These are phyloP conservation scores for Drepana falcataria DNA, from an alignment of 2,888 invertebrate species.

Conservation along the genomic window DNA sequence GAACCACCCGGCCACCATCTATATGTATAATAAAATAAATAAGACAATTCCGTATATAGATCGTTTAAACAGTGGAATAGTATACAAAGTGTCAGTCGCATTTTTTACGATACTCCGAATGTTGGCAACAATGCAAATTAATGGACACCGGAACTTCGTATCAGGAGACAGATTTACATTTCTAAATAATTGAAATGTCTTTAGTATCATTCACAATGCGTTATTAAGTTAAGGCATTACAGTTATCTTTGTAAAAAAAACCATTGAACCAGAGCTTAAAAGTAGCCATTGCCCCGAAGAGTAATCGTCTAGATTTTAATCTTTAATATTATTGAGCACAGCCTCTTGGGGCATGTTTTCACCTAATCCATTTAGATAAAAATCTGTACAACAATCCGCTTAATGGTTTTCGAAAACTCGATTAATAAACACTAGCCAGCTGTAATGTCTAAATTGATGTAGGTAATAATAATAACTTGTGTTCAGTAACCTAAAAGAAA, in stretches of 20 bases:
- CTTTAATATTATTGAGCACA: constrained; percentile 38
- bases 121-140: not conserved
- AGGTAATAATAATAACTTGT: not conserved
- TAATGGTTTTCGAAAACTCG: constrained; percentile 41
- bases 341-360: constrained; percentile 44
- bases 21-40: too few relatives aligned
- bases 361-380: constrained; percentile 58
- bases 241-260: not conserved
- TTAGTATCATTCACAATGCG: not conserved
- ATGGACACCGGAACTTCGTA: not conserved
- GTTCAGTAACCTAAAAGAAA: too few relatives aligned
- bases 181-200: not conserved
- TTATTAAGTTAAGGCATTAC: not conserved
- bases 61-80: too few relatives aligned
- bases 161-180: not conserved
- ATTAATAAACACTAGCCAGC: constrained; percentile 21
- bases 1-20: too few relatives aligned
- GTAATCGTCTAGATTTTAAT: constrained; percentile 34
- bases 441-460: constrained; percentile 16
- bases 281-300: constrained; percentile 8
- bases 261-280: not conserved
- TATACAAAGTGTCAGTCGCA: too few relatives aligned
- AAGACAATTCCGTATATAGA: too few relatives aligned
- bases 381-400: constrained; percentile 37
- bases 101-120: too few relatives aligned